Evolutionary conservation across 2,113 vertebrate genomes (phyloP).

Genomic region (Spea multiplicata): DNA sequence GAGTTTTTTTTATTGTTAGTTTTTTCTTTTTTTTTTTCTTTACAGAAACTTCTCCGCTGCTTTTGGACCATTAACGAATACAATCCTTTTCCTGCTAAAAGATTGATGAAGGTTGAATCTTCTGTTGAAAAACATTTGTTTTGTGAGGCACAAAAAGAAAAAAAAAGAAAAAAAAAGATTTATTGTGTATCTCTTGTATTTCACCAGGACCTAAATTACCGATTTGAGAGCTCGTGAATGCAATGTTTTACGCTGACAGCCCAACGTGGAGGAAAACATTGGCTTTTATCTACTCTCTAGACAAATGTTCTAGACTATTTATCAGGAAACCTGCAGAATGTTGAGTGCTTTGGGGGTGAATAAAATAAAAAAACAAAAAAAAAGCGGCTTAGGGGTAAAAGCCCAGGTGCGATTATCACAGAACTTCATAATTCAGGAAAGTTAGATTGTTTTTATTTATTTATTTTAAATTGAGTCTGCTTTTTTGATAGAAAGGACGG

Average conservation of each 20-base stretch:
- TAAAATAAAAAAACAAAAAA: not conserved
- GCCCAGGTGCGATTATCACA: not conserved
- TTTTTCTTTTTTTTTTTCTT: too few species aligned
- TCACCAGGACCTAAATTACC: constrained; percentile 24
- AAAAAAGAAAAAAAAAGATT: constrained; percentile 20
- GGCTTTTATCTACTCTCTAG: not conserved
- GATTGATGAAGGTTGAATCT: constrained; percentile 30
- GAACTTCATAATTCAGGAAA: not conserved
- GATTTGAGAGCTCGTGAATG: constrained; percentile 7
- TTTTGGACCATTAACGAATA: constrained; percentile 8
- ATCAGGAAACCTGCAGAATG: constrained; percentile 4
- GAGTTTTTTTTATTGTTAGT: too few species aligned
- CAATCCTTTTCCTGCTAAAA: constrained; percentile 14
- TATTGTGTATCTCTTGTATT: constrained; percentile 25
- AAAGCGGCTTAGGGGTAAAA: not conserved
- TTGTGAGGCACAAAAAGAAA: constrained; percentile 7
- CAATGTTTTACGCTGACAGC: constrained; percentile 8
- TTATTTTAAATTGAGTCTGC: too few species aligned
- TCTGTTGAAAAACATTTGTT: constrained; percentile 40
- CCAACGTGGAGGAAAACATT: not conserved
- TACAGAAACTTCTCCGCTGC: constrained; percentile 1
- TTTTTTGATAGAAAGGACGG: too few species aligned
- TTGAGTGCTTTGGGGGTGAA: not conserved
- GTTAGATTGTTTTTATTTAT: too few species aligned
- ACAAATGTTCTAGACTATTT: not conserved